Base-by-base conservation (phyloP, 2,888 invertebrate genomes). In the Pedicia rivosa region DNA sequence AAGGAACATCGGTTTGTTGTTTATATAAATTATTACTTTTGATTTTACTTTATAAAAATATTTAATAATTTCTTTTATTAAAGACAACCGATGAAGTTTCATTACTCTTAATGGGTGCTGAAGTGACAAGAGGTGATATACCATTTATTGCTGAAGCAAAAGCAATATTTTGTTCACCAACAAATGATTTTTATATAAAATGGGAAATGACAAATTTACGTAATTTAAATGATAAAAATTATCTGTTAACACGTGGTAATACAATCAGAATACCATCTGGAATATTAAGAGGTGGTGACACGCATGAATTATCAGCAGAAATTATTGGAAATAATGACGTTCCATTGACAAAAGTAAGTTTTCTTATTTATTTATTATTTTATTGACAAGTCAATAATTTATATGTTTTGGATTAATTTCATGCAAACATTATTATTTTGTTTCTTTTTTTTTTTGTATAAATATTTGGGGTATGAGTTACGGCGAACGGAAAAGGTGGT, bases 31-130 rank as follows among this genome's bases (percentile, higher is more conserved):
- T 24, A 10, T 5, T 24, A 8, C 3, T 8, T 7, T 24, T 24
- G 3, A 5, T 24, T 10, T 24, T 24, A 24, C n/a, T 5, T 10
- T 24, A 5, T 24, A 24, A 5, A 5, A 24, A 24, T 24, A 6
- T 5, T 24, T 24, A 24, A 5, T 24, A 10, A 5, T 5, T 5
- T 24, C 3, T 7, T 24, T 24, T 24, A n/a, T 4, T 8, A 24
- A 10, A 24, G 24, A 8, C 8, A 24, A 35, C 16, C 16, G 35
- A 35, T 5, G 35, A 28, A 28, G 19, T 17, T 8, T 28, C 35
- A 15, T 22, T 35, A 20, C 14, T 35, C n/a, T 14, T 35, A 13
- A 27, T 28, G 6, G 35, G 35, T 6, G 27, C 35, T 6, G 35
- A 35, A 35, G 28, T 28, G 3, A 5, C 27, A 5, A 28, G 28